Conservation (phyloP, 2,888 invertebrate genomes). For the Heliconius hortense region DNA sequence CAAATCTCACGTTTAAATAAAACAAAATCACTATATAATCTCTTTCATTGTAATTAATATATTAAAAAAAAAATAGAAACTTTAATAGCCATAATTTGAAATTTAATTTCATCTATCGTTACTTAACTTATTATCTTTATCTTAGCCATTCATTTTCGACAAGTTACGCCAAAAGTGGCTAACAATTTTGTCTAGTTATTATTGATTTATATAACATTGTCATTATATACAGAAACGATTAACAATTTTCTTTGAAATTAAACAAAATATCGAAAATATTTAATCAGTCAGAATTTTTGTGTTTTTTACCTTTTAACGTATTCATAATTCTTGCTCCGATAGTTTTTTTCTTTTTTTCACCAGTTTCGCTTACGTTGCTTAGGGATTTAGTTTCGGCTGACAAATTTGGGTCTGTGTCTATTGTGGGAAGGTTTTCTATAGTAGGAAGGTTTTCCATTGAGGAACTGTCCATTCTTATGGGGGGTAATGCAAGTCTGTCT, state of each 20-base stretch:
- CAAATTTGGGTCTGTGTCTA: conserved; percentile 29
- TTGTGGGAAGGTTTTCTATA: conserved; percentile 43
- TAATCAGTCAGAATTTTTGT: conserved; percentile 45
- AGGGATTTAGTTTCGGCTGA: conserved; percentile 49
- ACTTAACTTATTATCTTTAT: not conserved
- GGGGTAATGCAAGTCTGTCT: conserved; percentile 45
- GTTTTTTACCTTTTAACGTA: conserved; percentile 21
- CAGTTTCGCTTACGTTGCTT: conserved; percentile 47
- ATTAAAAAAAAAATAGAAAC: not conserved
- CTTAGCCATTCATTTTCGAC: not conserved
- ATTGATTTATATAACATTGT: not conserved
- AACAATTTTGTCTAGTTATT: not conserved
- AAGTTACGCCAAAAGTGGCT: not conserved
- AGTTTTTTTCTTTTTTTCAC: conserved; percentile 43
- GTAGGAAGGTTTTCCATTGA: conserved; percentile 49
- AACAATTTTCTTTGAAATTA: not conserved
- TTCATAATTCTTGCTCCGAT: conserved; percentile 39
- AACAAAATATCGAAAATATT: not conserved
- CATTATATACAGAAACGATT: not conserved
- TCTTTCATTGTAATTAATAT: not conserved
- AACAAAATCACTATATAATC: not conserved
- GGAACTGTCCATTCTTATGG: conserved; percentile 42
- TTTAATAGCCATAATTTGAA: conserved; percentile 4
- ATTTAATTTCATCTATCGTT: not conserved
- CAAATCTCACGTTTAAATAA: conserved; percentile 1